phyloP scores from a whole-genome alignment of 2,797 vertebrate genomes.

The Mus spretus region DNA sequence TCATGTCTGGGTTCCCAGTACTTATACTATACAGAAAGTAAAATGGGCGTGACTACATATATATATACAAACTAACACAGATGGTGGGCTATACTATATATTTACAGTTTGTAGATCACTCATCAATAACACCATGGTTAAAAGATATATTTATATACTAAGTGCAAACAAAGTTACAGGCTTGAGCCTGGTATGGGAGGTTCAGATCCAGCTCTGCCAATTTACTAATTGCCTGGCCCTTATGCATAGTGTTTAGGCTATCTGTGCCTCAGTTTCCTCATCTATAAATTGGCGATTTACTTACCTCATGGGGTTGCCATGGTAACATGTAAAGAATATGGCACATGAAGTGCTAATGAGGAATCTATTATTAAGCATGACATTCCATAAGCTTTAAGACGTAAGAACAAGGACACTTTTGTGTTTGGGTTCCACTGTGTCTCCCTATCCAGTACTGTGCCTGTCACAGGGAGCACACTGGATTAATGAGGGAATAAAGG shows the following conservation, averaged over 20 bases:
- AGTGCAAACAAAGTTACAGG: background rate
- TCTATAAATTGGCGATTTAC: background rate
- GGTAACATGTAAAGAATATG: background rate
- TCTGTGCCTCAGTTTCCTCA: conserved; percentile 26
- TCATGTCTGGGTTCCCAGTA: background rate
- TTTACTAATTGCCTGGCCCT: background rate
- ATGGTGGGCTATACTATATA: background rate
- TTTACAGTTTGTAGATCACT: background rate
- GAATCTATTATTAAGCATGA: background rate
- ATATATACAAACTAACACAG: background rate
- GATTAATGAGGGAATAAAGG: background rate
- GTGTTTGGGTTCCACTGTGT: background rate
- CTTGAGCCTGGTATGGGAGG: background rate
- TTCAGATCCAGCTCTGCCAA: background rate
- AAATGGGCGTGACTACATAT: background rate
- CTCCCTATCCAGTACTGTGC: background rate
- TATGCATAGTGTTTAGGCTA: background rate
- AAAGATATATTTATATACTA: background rate
- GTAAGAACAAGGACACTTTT: background rate
- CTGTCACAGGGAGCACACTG: background rate
- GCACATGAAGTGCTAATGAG: background rate
- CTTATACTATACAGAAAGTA: background rate
- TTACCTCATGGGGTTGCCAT: background rate
- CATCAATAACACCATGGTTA: background rate
- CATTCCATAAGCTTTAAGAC: background rate